phyloP scores from a whole-genome alignment of 1,140 invertebrate species.

The Drosophila sproati region DNA sequence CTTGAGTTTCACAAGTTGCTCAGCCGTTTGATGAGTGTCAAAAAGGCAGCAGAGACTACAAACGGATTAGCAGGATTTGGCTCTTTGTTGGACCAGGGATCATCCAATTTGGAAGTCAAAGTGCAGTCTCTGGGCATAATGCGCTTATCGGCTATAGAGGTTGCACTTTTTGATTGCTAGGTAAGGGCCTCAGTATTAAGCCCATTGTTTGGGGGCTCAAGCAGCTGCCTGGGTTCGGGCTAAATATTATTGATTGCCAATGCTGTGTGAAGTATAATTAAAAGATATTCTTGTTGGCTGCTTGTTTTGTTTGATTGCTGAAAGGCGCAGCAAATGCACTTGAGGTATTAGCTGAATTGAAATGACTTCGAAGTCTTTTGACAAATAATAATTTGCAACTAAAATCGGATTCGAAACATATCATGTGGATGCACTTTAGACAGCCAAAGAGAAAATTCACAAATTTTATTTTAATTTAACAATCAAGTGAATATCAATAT shows the following conservation, averaged over 20 bases:
- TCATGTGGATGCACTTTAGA: not conserved
- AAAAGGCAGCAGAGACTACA: conserved; percentile 68
- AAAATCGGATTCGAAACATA: not conserved
- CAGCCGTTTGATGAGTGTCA: conserved; percentile 76
- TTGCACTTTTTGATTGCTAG: conserved; percentile 60
- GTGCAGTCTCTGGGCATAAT: conserved; percentile 67
- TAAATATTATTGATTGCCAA: conserved; percentile 56
- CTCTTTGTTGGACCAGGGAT: conserved; percentile 58
- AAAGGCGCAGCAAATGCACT: conserved; percentile 63
- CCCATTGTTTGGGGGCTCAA: conserved; percentile 34
- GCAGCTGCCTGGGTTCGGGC: conserved; percentile 56
- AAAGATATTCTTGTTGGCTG: conserved; percentile 58
- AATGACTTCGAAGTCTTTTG: conserved; percentile 13
- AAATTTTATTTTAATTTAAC: too few species aligned
- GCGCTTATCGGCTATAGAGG: conserved; percentile 62
- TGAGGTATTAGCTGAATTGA: conserved; percentile 20
- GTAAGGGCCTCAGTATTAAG: not conserved
- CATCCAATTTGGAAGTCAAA: conserved; percentile 78
- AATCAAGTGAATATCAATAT: too few species aligned
- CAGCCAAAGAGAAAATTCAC: not conserved
- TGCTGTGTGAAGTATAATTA: conserved; percentile 52
- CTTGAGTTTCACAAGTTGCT: conserved; percentile 63
- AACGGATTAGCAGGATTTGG: conserved; percentile 74
- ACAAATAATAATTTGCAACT: conserved; percentile 6
- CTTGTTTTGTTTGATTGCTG: conserved; percentile 41